Evolutionary conservation across 2,888 invertebrate genomes (phyloP).

Genomic region (Acrobasis consociella): DNA sequence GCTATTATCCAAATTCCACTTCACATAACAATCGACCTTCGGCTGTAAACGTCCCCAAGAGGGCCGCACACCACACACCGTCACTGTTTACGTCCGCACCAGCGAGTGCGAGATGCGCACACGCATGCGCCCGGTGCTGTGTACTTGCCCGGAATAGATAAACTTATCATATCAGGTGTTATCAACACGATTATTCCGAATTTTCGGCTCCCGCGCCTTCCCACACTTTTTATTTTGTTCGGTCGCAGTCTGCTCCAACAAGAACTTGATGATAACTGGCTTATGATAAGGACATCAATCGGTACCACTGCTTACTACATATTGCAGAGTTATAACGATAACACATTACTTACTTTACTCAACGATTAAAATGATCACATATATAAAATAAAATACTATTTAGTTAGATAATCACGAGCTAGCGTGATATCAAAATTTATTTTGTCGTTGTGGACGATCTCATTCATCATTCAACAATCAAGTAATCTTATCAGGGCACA

Average conservation of each 20-base stretch:
- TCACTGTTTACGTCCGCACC: not conserved
- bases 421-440: too few relatives aligned
- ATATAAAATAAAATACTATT: too few relatives aligned
- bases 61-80: not conserved
- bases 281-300: not conserved
- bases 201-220: not conserved
- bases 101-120: slow-evolving; percentile 10
- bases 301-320: not conserved
- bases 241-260: not conserved
- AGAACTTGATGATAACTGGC: not conserved
- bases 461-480: too few relatives aligned
- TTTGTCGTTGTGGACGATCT: too few relatives aligned
- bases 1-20: too few relatives aligned
- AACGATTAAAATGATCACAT: too few relatives aligned
- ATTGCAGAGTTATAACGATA: not conserved
- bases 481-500: too few relatives aligned
- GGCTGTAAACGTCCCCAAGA: too few relatives aligned
- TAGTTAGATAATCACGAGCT: too few relatives aligned
- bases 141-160: slow-evolving; percentile 17
- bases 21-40: too few relatives aligned
- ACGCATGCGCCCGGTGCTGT: slow-evolving; percentile 12
- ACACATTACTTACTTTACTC: not conserved
- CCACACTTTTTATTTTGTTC: too few relatives aligned
- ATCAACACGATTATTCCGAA: slow-evolving; percentile 8
- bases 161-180: slow-evolving; percentile 3